A percentile compares a stretch with the other conserved stretches of the same genome.
Conservation (phyloP, 2,888 invertebrate genomes). For the Sinhomidia bicolor region DNA sequence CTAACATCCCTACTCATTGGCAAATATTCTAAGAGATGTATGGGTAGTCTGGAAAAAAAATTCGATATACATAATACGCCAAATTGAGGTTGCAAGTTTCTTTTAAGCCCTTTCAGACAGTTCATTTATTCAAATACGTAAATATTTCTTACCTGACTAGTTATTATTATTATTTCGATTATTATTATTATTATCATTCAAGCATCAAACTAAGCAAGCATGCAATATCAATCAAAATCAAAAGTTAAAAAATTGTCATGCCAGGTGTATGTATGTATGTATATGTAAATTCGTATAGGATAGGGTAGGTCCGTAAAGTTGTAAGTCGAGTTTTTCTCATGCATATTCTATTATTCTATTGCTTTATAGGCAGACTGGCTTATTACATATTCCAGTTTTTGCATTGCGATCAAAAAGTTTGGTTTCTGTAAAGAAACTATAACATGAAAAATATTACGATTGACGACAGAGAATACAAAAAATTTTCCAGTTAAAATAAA, state of each 20-base stretch:
- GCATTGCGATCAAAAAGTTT: neutral
- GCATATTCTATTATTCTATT: neutral
- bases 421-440: neutral
- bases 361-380: neutral
- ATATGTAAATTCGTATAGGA: neutral
- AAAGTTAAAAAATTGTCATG: constrained; percentile 16
- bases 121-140: neutral
- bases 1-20: too few relatives aligned
- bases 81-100: neutral
- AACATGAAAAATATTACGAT: neutral
- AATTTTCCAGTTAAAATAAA: neutral
- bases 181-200: constrained; percentile 5
- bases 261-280: constrained; percentile 15
- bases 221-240: constrained; percentile 29
- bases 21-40: neutral
- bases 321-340: constrained; percentile 29
- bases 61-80: neutral
- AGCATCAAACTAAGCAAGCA: neutral
- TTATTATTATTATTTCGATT: neutral
- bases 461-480: neutral
- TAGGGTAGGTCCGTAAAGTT: constrained; percentile 4
- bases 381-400: neutral
- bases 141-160: neutral
- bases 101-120: neutral
- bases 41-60: neutral